Evolutionary conservation across 2,113 vertebrate genomes (phyloP).

Genomic region (Macquaria ambigua): DNA sequence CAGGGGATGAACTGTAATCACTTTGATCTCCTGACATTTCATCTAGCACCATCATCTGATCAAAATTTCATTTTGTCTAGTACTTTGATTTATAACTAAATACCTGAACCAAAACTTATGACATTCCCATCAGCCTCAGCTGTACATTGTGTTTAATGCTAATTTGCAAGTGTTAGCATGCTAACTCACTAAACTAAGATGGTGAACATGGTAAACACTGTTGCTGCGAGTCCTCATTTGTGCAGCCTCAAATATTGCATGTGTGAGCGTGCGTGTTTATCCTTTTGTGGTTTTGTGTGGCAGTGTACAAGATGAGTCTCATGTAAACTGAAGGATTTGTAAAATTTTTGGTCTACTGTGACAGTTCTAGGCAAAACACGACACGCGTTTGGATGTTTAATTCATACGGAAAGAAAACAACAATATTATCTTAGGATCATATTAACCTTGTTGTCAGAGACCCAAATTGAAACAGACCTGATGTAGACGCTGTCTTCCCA

Average conservation of each 20-base stretch:
- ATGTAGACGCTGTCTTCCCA: slow-evolving; percentile 36
- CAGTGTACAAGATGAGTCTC: not conserved
- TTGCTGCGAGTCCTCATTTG: not conserved
- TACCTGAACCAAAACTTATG: too few relatives aligned
- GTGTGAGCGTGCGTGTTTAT: not conserved
- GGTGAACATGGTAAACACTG: not conserved
- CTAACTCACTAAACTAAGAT: too few relatives aligned
- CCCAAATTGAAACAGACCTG: slow-evolving; percentile 45
- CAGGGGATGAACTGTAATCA: not conserved
- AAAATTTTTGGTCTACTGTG: not conserved
- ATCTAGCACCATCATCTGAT: not conserved
- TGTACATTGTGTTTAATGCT: too few relatives aligned
- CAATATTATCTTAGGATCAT: slow-evolving; percentile 19
- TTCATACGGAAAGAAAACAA: slow-evolving; percentile 35
- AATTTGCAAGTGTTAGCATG: too few relatives aligned
- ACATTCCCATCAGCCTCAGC: too few relatives aligned
- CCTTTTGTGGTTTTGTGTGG: not conserved
- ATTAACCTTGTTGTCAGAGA: slow-evolving; percentile 22
- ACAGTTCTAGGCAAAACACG: slow-evolving; percentile 15
- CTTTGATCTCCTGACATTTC: not conserved
- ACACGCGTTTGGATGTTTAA: slow-evolving; percentile 10
- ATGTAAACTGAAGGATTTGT: slow-evolving; percentile 14
- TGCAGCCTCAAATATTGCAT: not conserved
- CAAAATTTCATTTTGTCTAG: too few relatives aligned
- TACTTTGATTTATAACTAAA: too few relatives aligned